These are phyloP conservation scores for Sminthurides aquaticus DNA, from an alignment of 2,888 invertebrate species.

Conservation along the genomic window DNA sequence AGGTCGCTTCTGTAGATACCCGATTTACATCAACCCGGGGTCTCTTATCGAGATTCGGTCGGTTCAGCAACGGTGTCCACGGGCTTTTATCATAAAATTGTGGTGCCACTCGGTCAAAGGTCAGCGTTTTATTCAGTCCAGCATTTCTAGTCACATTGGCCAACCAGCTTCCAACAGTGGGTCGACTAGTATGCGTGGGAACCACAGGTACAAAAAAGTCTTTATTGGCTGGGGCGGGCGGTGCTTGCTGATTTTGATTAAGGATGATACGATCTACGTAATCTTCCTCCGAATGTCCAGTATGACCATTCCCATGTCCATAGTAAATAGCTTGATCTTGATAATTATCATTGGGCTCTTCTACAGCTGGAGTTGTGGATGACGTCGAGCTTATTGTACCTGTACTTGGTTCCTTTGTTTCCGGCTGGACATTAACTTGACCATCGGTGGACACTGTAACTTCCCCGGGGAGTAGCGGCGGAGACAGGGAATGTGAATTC, in stretches of 20 bases:
- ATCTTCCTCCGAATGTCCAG: not conserved
- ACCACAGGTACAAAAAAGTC: constrained; percentile 18
- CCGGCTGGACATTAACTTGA: not conserved
- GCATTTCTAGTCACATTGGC: constrained; percentile 1
- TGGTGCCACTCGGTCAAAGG: constrained; percentile 38
- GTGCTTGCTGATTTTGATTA: too few relatives aligned
- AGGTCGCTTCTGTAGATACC: not conserved
- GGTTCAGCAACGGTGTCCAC: constrained; percentile 38
- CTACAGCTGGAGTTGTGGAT: not conserved
- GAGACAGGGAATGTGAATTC: constrained; percentile 28
- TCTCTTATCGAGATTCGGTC: constrained; percentile 40
- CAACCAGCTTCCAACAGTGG: not conserved
- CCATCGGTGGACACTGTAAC: not conserved
- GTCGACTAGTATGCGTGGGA: constrained; percentile 7
- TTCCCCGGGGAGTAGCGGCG: constrained; percentile 13
- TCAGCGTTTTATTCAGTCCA: constrained; percentile 30
- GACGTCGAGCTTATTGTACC: not conserved
- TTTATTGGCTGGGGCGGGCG: too few relatives aligned
- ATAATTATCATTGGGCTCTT: not conserved
- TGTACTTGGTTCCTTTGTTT: not conserved
- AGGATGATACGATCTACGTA: too few relatives aligned
- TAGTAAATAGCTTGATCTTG: not conserved
- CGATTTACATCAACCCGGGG: constrained; percentile 33
- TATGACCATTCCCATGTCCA: not conserved
- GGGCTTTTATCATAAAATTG: constrained; percentile 40